Evolutionary conservation across 2,113 vertebrate species (phyloP).

Genomic region (Lontra canadensis): DNA sequence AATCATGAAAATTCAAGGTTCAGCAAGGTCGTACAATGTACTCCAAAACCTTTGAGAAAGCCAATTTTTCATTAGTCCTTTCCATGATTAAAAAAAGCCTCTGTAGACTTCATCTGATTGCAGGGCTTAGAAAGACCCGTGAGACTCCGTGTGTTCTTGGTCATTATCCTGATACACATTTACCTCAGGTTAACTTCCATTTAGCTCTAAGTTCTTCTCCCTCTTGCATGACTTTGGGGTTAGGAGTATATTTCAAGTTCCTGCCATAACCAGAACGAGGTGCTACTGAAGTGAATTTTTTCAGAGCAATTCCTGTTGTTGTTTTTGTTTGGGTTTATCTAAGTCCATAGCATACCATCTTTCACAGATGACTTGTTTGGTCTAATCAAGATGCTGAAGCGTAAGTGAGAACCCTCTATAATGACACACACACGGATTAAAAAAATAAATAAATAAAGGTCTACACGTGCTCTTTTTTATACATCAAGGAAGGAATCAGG

Average conservation of each 20-base stretch:
- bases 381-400: neutral
- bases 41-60: conserved; percentile 1
- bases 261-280: neutral
- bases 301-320: neutral
- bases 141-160: neutral
- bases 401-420: neutral
- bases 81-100: conserved; percentile 24
- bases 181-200: neutral
- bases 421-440: neutral
- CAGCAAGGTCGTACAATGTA: neutral
- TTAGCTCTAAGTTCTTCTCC: neutral
- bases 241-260: neutral
- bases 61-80: conserved; percentile 45
- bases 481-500: neutral
- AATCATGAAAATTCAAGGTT: conserved; percentile 66
- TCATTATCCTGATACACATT: neutral
- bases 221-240: neutral
- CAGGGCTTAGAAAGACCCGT: neutral
- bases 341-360: neutral
- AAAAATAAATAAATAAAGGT: neutral
- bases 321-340: neutral
- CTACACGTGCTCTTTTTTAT: neutral
- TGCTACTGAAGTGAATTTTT: neutral
- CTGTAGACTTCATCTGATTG: neutral
- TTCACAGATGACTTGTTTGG: neutral